These are phyloP conservation scores for Sycophila sp. DNA, from an alignment of 1,140 invertebrate genomes.

Conservation along the genomic window DNA sequence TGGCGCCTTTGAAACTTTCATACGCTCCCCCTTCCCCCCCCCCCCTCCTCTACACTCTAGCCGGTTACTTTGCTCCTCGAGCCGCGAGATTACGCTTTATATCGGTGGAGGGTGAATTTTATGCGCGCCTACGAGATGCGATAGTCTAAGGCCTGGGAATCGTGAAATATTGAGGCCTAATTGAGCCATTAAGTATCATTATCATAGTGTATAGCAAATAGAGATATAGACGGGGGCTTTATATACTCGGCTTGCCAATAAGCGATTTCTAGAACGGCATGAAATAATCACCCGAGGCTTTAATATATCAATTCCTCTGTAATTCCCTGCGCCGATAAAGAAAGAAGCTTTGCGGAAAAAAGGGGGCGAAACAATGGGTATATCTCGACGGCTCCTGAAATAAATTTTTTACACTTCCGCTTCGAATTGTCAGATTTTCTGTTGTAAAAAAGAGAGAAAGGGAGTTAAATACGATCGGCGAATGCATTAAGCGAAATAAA, in stretches of 20 bases:
- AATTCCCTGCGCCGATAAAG: too few species aligned
- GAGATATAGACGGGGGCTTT: background rate
- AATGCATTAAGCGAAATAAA: too few species aligned
- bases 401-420: too few species aligned
- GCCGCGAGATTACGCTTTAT: background rate
- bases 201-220: background rate
- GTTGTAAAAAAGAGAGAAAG: too few species aligned
- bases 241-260: background rate
- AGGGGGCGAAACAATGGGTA: too few species aligned
- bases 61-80: background rate
- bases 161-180: slow-evolving; percentile 24
- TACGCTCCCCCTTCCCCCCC: background rate
- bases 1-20: background rate
- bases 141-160: too few species aligned
- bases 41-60: too few species aligned
- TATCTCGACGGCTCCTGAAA: too few species aligned
- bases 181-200: slow-evolving; percentile 26
- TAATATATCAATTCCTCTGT: too few species aligned
- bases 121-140: background rate
- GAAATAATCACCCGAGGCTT: slow-evolving; percentile 7
- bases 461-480: too few species aligned
- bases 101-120: background rate
- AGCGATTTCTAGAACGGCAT: background rate
- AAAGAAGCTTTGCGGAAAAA: too few species aligned
- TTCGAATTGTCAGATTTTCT: too few species aligned